Evolutionary conservation across 2,797 vertebrate species (phyloP).

Genomic region (Platalea minor): DNA sequence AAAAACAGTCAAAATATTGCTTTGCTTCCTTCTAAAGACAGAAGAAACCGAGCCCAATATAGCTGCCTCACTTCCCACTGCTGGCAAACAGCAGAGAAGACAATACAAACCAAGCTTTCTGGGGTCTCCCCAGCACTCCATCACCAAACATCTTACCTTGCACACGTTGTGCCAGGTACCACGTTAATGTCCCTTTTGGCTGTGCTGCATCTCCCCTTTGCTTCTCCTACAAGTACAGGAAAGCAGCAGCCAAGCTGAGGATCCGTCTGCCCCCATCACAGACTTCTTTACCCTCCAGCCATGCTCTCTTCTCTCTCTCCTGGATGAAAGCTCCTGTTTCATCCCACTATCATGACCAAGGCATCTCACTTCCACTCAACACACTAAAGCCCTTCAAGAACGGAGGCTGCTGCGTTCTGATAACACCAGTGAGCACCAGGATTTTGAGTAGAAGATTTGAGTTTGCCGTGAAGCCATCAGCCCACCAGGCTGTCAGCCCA

Average conservation of each 20-base stretch:
- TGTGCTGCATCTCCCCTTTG: background rate
- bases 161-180: background rate
- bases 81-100: background rate
- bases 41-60: background rate
- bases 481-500: background rate
- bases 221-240: background rate
- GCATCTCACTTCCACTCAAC: background rate
- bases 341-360: background rate
- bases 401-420: background rate
- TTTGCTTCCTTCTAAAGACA: background rate
- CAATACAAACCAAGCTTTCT: background rate
- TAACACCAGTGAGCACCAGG: background rate
- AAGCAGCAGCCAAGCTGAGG: background rate
- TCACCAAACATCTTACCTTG: background rate
- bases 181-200: background rate
- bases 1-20: background rate
- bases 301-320: background rate
- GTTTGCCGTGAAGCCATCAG: accelerated
- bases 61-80: background rate
- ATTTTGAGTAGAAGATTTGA: background rate
- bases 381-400: background rate
- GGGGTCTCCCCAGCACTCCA: background rate
- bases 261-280: background rate
- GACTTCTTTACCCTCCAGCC: background rate
- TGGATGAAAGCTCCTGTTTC: background rate